These are phyloP conservation scores for Lordiphosa fenestrarum DNA, from an alignment of 2,888 invertebrate genomes.

Conservation along the genomic window DNA sequence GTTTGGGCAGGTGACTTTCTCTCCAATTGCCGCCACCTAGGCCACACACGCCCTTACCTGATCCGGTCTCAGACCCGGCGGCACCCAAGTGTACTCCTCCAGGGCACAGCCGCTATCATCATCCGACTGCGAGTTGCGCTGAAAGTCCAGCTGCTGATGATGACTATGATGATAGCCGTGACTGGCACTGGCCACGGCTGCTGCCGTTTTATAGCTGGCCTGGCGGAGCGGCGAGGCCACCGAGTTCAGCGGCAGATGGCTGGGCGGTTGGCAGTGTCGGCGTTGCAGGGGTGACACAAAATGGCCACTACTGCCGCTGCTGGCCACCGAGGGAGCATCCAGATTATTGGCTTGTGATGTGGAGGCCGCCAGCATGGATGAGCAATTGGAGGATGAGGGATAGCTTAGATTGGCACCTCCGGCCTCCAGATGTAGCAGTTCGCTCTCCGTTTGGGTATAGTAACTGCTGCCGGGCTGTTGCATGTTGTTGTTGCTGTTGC, in stretches of 20 bases:
- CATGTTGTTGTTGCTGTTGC: constrained; percentile 18
- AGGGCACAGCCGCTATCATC: constrained; percentile 98
- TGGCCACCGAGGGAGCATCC: constrained; percentile 56
- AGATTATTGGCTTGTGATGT: constrained; percentile 50
- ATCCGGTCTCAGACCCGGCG: constrained; percentile 96
- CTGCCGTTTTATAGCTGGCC: constrained; percentile 76
- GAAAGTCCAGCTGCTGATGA: constrained; percentile 84
- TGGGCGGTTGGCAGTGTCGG: constrained; percentile 77
- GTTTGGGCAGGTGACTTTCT: constrained; percentile 23
- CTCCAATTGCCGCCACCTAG: constrained; percentile 44
- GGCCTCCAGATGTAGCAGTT: constrained; percentile 78
- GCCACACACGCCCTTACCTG: constrained; percentile 85
- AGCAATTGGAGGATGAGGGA: constrained; percentile 27
- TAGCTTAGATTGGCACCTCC: constrained; percentile 56
- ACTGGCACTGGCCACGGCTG: constrained; percentile 60
- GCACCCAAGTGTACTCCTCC: constrained; percentile 99
- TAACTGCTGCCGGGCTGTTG: constrained; percentile 73
- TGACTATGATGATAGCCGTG: constrained; percentile 72
- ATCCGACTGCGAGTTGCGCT: constrained; percentile 94
- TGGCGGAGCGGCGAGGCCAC: constrained; percentile 77
- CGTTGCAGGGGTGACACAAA: constrained; percentile 78
- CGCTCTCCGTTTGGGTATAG: constrained; percentile 79
- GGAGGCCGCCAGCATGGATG: constrained; percentile 44
- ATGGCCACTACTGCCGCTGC: constrained; percentile 61
- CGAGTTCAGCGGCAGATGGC: constrained; percentile 76